These are phyloP conservation scores for Illadopsis cleaveri DNA, from an alignment of 2,113 vertebrate species.

Conservation along the genomic window DNA sequence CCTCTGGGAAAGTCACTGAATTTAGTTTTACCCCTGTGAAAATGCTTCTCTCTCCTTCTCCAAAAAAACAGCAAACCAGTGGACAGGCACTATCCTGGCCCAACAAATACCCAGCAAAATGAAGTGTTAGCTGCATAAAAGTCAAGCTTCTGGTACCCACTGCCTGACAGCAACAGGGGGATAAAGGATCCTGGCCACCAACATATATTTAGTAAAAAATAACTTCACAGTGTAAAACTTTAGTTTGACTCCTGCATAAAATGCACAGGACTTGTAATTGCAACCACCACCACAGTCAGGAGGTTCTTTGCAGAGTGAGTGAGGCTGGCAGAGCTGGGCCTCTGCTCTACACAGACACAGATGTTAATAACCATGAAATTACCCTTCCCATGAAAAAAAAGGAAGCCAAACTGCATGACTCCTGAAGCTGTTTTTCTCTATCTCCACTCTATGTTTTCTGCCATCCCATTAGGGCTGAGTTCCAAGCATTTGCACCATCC, in stretches of 20 bases:
- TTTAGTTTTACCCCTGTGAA: neutral
- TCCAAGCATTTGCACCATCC: neutral
- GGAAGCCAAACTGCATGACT: neutral
- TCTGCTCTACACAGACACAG: neutral
- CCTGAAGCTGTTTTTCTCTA: neutral
- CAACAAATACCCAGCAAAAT: neutral
- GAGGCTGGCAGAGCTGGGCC: neutral
- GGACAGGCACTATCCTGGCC: neutral
- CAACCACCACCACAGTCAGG: neutral
- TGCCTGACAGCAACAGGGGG: neutral
- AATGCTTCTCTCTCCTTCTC: neutral
- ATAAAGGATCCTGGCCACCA: neutral
- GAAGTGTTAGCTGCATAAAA: neutral
- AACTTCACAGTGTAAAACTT: neutral
- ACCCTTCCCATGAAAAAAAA: neutral
- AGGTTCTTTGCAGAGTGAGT: neutral
- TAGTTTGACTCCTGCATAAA: neutral
- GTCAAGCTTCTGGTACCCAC: neutral
- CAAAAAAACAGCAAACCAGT: neutral
- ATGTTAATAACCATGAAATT: conserved; percentile 17
- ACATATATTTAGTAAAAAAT: neutral
- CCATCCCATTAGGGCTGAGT: neutral
- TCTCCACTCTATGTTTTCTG: neutral
- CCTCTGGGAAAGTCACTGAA: neutral
- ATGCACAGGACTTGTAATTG: neutral